Evolutionary conservation across 2,797 vertebrate species (phyloP).

Genomic region (Halcyon leucocephala): DNA sequence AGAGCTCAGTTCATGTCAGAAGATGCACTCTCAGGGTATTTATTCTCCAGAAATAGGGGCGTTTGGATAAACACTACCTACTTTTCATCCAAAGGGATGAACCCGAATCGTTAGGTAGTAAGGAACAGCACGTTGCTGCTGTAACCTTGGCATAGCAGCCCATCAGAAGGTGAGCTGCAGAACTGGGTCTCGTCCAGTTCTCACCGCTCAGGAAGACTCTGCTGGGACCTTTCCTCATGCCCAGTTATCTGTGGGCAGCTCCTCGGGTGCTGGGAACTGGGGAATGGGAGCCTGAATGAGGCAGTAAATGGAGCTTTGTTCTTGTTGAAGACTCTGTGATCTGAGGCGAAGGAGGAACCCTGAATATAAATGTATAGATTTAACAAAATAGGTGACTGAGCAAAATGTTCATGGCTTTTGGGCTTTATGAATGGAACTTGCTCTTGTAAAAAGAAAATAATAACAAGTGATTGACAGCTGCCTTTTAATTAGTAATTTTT

Average conservation of each 20-base stretch:
- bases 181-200: neutral
- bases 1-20: neutral
- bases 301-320: neutral
- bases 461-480: neutral
- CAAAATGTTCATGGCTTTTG: neutral
- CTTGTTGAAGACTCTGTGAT: neutral
- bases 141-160: neutral
- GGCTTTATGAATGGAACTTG: neutral
- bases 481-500: neutral
- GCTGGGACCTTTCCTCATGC: rapidly evolving
- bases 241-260: neutral
- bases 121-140: neutral
- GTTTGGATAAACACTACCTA: neutral
- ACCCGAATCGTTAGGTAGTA: rapidly evolving
- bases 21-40: neutral
- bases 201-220: rapidly evolving
- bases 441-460: neutral
- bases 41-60: neutral
- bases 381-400: neutral
- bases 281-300: neutral
- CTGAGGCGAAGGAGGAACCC: neutral
- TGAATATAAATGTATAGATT: neutral
- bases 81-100: neutral
- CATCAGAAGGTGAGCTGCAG: neutral
- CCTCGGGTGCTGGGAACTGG: neutral